Base-by-base conservation (phyloP, 1,140 invertebrate genomes). In the Tribolium castaneum region DNA sequence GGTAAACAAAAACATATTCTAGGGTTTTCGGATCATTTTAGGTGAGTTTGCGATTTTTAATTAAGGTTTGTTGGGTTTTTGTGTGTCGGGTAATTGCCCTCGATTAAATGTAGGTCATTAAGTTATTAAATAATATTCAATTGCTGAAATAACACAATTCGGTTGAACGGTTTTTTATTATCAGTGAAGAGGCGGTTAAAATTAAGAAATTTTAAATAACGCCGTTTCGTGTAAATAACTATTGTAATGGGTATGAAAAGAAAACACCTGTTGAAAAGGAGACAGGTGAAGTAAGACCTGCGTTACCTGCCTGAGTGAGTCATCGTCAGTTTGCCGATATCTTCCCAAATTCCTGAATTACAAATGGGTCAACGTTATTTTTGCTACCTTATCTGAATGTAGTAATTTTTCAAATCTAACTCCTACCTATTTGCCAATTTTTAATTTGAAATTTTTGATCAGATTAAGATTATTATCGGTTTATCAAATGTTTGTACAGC, bases 1-100 rank as follows among this genome's bases (percentile, higher is more conserved):
- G 50, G 70, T 50, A 72, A 72, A 72, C 70, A 72, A 72, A 39
- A 51, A 50, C 35, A 12, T 49, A 51, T 72, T 72, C 39, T 13
- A 16, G 9, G 10, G 12, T 72, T 50, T 9, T 62, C 25, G 22
- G 9, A 62, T 25, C 22, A 9, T 25, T 62, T 62, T 25, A 22
- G 56, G 56, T 62, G 30, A 62, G 56, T 62, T 19, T 19, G 16
- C 16, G 16, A 19, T 19, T 19, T 19, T 19, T 19, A 19, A 19
- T 19, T 19, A 2, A 2, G 16, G 16, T 19, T 19, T 19, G 16
- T 19, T 19, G 16, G 16, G 16, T 19, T 30, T 30, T 30, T 30
- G 25, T 30, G 6, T 30, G 6, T 30, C 25, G 25, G 3, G 25
- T 30, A 30, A 30, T 30, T 30, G 25, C 25, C 25, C 25, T 30